These are phyloP conservation scores for Dicyrtomina minuta DNA, from an alignment of 2,888 invertebrate species.

Conservation along the genomic window DNA sequence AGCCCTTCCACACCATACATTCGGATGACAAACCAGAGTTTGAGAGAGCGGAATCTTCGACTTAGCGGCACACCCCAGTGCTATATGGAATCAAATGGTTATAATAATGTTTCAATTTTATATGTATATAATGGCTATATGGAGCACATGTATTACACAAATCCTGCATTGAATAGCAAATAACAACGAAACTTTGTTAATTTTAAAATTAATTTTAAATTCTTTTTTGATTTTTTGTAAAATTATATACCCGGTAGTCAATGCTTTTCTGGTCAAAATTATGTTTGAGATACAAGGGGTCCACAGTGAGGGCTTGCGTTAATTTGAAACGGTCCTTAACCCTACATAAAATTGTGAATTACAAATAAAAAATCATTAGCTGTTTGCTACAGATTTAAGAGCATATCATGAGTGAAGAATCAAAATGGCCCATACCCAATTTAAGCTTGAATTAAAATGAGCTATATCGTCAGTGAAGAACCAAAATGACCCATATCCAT, in stretches of 20 bases:
- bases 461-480: too few species aligned
- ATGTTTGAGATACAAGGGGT: conserved; percentile 96
- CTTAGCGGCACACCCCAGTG: conserved; percentile 88
- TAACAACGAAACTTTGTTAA: conserved; percentile 20
- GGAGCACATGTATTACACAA: too few species aligned
- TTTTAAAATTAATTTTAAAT: background rate
- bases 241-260: conserved; percentile 67
- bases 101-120: too few species aligned
- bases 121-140: too few species aligned
- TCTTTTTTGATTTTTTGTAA: background rate
- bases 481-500: too few species aligned
- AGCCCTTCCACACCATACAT: conserved; percentile 64
- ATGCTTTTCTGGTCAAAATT: conserved; percentile 89
- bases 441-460: too few species aligned
- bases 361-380: conserved; percentile 3
- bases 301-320: conserved; percentile 94
- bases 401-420: too few species aligned
- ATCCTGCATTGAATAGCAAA: background rate
- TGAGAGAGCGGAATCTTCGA: conserved; percentile 78
- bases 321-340: conserved; percentile 85
- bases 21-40: conserved; percentile 77
- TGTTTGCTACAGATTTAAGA: too few species aligned
- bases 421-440: too few species aligned
- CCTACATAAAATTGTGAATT: conserved; percentile 56
- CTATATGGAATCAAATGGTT: too few species aligned